Evolutionary conservation across 1,140 invertebrate species (phyloP), one percentile per base, ranked within the genome.

Genomic region (Diabrotica undecimpunctata): DNA sequence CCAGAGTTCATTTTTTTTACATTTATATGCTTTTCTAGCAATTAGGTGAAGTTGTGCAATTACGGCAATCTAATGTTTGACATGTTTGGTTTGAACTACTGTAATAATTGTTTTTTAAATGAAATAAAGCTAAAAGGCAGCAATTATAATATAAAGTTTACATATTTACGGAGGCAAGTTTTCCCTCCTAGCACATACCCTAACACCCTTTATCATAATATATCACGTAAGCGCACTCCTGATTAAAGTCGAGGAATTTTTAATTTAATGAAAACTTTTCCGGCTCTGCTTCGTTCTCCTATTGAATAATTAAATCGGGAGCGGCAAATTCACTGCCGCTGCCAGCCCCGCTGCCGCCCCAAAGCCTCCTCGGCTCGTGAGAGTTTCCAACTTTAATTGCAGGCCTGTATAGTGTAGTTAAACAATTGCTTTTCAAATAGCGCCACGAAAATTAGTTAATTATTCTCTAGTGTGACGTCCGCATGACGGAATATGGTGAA

Each of bases 191-290:
- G 41, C n/a, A 46, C 41, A 46, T 46, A 46, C 41, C 41, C 41
- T n/a, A 4, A 46, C 41, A 46, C 41, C 41, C 41, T 46, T 46
- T 46, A 46, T 46, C 41, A 46, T 46, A 46, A 46, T 46, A 46
- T 46, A 46, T 46, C 41, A 46, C 41, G 41, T 46, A 46, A n/a
- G n/a, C 8, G 41, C 41, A 46, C 41, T 46, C 41, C 41, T 46
- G 41, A 46, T 46, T 46, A 46, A 46, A 46, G 41, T 46, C 41
- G 41, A 46, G 41, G 41, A 46, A 46, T 46, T 46, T 46, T 46
- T 46, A 46, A 46, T 46, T 46, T 46, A 46, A 46, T 46, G 41
- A 46, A 46, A 46, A 46, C 41, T 46, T 46, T 46, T 46, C 41
- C 41, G 41, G 41, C 41, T 46, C 41, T 46, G 41, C 41, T 46